A percentile compares a stretch with the other conserved stretches of the same genome.
Conservation (phyloP, 2,113 vertebrate genomes). For the Talpa occidentalis region DNA sequence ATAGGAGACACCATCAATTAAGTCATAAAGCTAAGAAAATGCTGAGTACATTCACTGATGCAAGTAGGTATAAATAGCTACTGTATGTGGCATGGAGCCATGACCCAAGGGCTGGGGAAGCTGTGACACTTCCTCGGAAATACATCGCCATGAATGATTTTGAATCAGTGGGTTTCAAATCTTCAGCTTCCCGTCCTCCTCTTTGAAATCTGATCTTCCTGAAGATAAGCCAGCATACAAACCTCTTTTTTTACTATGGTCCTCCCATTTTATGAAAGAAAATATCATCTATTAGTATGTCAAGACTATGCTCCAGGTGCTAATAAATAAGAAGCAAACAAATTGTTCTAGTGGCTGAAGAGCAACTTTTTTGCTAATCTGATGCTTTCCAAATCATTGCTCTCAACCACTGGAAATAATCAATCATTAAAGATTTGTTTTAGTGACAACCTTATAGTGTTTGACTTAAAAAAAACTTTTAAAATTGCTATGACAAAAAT, state of each 20-base stretch:
- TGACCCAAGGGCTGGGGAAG: neutral
- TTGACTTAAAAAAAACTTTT: neutral
- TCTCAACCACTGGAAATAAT: neutral
- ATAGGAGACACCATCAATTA: neutral
- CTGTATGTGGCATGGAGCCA: neutral
- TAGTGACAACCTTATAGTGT: neutral
- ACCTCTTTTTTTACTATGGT: neutral
- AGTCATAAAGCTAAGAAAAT: neutral
- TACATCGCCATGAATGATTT: neutral
- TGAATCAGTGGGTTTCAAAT: neutral
- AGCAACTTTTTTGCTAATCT: neutral
- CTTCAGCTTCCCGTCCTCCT: neutral
- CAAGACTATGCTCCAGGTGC: neutral
- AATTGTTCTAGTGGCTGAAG: neutral
- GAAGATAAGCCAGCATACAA: neutral
- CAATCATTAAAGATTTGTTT: neutral
- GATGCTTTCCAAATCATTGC: neutral
- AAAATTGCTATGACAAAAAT: neutral
- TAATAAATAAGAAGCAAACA: neutral
- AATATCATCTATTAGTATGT: neutral
- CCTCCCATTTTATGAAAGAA: neutral
- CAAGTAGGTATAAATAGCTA: neutral
- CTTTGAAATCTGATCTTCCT: neutral
- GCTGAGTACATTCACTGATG: neutral
- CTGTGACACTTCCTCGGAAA: neutral